Percentiles rank a stretch among this genome's conserved stretches.
phyloP scores from a whole-genome alignment of 2,113 vertebrate species.

The Seriola rivoliana region DNA sequence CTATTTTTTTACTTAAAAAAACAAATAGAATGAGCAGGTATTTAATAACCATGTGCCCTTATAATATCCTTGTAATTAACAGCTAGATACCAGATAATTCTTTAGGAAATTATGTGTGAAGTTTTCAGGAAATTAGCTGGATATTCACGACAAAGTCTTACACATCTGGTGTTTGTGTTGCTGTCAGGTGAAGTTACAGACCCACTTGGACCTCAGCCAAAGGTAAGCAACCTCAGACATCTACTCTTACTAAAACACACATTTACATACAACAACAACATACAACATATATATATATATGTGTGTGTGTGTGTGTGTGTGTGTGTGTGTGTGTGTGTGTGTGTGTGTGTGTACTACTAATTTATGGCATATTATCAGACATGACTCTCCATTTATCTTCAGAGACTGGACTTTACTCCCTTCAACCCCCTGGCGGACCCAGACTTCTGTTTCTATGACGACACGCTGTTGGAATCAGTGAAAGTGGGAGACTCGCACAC shows the following conservation, averaged over 20 bases:
- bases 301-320: background rate
- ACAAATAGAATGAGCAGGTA: background rate
- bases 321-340: too few relatives aligned
- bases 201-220: constrained; percentile 84
- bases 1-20: background rate
- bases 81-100: background rate
- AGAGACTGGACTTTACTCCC: constrained; percentile 90
- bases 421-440: constrained; percentile 91
- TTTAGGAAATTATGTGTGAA: background rate
- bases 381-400: constrained; percentile 6
- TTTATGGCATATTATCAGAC: background rate
- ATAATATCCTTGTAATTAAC: background rate
- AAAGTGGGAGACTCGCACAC: constrained; percentile 86
- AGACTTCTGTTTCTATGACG: constrained; percentile 91
- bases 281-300: background rate
- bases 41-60: background rate
- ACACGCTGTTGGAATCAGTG: constrained; percentile 89
- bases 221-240: constrained; percentile 75
- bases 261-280: too few relatives aligned
- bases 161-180: constrained; percentile 11
- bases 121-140: background rate
- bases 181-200: constrained; percentile 88
- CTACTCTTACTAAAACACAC: background rate
- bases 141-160: background rate
- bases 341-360: background rate